Percentiles rank a stretch among this genome's conserved stretches.
Conservation (phyloP, 35 echinoderm and acorn worm species). For the Anneissia japonica region DNA sequence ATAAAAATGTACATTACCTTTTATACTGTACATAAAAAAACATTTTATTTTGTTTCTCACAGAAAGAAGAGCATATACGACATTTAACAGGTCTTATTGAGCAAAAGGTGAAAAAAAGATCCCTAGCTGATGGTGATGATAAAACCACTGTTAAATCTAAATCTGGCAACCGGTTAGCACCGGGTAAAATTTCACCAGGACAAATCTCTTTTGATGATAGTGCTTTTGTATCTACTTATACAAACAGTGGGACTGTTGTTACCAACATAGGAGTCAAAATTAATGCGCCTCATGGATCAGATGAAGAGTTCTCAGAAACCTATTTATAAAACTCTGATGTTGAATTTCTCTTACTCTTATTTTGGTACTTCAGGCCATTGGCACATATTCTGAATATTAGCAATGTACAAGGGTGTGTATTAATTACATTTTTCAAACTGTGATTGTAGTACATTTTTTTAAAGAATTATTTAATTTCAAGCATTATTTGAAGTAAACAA, state of each 20-base stretch:
- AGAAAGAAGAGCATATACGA: slow-evolving; percentile 89
- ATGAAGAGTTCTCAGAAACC: slow-evolving; percentile 94
- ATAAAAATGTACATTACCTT: background rate
- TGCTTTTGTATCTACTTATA: slow-evolving; percentile 73
- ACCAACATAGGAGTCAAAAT: slow-evolving; percentile 36
- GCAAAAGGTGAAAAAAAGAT: slow-evolving; percentile 43
- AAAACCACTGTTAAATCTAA: background rate
- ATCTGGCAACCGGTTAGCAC: slow-evolving; percentile 22
- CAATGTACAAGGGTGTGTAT: too few species aligned
- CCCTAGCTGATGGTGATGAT: background rate
- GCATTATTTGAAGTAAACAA: too few species aligned
- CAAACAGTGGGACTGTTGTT: slow-evolving; percentile 15
- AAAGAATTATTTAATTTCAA: too few species aligned
- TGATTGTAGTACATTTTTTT: too few species aligned
- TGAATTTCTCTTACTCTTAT: too few species aligned
- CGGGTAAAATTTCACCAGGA: slow-evolving; percentile 64
- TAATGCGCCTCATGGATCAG: slow-evolving; percentile 53
- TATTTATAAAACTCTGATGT: too few species aligned
- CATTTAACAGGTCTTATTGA: slow-evolving; percentile 60
- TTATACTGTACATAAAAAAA: background rate
- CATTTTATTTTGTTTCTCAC: slow-evolving; percentile 12
- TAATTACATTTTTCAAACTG: too few species aligned
- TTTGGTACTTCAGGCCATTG: too few species aligned
- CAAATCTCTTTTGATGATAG: slow-evolving; percentile 85
- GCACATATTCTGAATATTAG: too few species aligned